Evolutionary conservation across 1,140 invertebrate genomes (phyloP), one percentile per base, ranked within the genome.

Genomic region (Penaeus vannamei): DNA sequence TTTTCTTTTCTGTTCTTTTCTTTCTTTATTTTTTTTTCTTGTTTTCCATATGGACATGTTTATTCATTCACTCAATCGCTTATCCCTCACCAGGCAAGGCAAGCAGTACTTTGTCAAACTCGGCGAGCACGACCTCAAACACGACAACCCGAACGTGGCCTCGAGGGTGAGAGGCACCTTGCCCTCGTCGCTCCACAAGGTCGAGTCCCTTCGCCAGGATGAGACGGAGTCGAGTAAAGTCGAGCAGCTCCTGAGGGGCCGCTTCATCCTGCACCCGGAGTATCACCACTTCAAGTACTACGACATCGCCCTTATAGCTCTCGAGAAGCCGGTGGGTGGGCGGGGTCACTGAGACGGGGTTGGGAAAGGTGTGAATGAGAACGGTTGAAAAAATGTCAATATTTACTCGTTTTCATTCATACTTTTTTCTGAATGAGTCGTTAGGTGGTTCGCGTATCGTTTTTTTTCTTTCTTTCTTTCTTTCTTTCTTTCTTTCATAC

Each of bases 261-360:
- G 12, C 53, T 53, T 53, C 53, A 22, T 83, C 69, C 66, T 79
- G 22, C 66, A 91, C 64, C 90, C 90, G 10, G 79, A 90, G 22
- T 90, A 90, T 42, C 23, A 84, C 23, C 1, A 46, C 20, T 76
- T 53, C n/a, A 85, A 83, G 17, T 91, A 91, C 53, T 62, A 90
- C 69, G 90, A 91, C 81, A 87, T 91, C 60, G 90, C 87, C 2
- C 80, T 91, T 3, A n/a, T 83, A 3, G 77, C 26, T 26, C 81
- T 86, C 17, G 84, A 66, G 32, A 87, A 82, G 5, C 81, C 80
- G 81, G 85, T 87, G 84, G n/a, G 81, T 81, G 77, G 32, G 8
- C 23, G 36, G 20, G 23, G 0, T 32, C 32, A 17, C 20, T 80
- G 32, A 76, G 23, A 60, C 59, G 19, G 7, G 4, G 26, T 42